A percentile compares a stretch with the other conserved stretches of the same genome.
Evolutionary conservation across 2,113 vertebrate genomes (phyloP).

Genomic region (Cynocephalus volans): DNA sequence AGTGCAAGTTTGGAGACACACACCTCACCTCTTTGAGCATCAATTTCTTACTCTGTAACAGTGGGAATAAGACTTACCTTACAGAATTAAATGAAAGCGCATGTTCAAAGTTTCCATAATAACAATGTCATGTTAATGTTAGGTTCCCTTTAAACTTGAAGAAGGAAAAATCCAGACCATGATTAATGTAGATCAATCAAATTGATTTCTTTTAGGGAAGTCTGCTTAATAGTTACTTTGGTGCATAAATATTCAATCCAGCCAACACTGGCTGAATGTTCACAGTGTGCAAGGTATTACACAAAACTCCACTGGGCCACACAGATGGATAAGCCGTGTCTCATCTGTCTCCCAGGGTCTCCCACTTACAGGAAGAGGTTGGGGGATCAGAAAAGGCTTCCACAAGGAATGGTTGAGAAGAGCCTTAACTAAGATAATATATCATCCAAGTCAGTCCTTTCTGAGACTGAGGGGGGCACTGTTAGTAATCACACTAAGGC

Average conservation of each 20-base stretch:
- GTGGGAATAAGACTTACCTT: background rate
- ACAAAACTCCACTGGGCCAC: background rate
- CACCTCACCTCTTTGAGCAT: background rate
- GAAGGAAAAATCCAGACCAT: background rate
- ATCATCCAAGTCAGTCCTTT: background rate
- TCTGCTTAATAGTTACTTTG: background rate
- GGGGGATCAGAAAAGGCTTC: background rate
- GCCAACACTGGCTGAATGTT: background rate
- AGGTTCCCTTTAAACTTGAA: slow-evolving; percentile 18
- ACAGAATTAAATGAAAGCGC: slow-evolving; percentile 17
- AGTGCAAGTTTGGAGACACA: background rate
- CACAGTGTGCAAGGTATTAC: background rate
- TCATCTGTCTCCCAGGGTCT: background rate
- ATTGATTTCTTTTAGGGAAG: slow-evolving; percentile 37
- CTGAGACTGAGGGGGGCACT: background rate
- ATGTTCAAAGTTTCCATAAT: background rate
- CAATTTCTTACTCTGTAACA: background rate
- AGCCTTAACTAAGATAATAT: background rate
- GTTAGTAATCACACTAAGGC: background rate
- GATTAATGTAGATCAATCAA: background rate
- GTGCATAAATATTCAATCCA: background rate
- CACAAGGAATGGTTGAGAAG: background rate
- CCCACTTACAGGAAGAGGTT: background rate
- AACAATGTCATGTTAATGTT: background rate
- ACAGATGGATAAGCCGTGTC: fast-evolving